These are phyloP conservation scores for Xylocopa sonorina DNA, from an alignment of 1,140 invertebrate species.

Conservation along the genomic window DNA sequence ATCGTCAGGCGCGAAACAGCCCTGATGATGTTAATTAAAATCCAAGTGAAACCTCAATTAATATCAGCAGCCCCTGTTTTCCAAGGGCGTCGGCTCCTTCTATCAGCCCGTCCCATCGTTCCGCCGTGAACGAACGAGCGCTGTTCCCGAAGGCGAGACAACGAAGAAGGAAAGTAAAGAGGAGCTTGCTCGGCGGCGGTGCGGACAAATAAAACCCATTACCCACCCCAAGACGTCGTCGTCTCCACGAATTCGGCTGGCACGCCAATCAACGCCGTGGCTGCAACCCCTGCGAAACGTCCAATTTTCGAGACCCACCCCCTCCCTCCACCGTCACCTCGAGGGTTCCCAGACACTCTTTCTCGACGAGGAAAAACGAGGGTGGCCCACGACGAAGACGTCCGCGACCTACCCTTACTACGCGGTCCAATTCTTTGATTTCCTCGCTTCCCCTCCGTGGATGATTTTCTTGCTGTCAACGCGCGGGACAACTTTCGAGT, in stretches of 20 bases:
- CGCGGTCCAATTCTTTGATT: slow-evolving; percentile 68
- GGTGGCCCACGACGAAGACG: slow-evolving; percentile 72
- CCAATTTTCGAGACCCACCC: slow-evolving; percentile 25
- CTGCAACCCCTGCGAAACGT: slow-evolving; percentile 43
- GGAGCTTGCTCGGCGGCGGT: slow-evolving; percentile 51
- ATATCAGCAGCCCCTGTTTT: slow-evolving; percentile 71
- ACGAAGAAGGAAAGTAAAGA: slow-evolving; percentile 53
- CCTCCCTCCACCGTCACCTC: no score
- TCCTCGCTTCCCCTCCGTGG: slow-evolving; percentile 44
- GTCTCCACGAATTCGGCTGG: slow-evolving; percentile 45
- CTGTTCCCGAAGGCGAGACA: slow-evolving; percentile 52
- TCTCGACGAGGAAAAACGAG: slow-evolving; percentile 76
- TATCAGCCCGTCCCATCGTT: slow-evolving; percentile 33
- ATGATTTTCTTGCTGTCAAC: slow-evolving; percentile 53
- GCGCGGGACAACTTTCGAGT: slow-evolving; percentile 48
- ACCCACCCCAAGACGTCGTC: slow-evolving; percentile 71
- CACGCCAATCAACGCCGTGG: slow-evolving; percentile 43
- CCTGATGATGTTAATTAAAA: slow-evolving; percentile 82
- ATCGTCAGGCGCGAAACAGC: slow-evolving; percentile 49
- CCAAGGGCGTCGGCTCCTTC: slow-evolving; percentile 40
- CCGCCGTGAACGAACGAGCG: slow-evolving; percentile 28
- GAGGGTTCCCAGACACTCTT: slow-evolving; percentile 57
- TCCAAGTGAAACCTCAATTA: slow-evolving; percentile 78
- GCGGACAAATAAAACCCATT: slow-evolving; percentile 80
- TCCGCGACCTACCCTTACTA: slow-evolving; percentile 80